Evolutionary conservation across 2,113 vertebrate genomes (phyloP).

Genomic region (Bungarus multicinctus): DNA sequence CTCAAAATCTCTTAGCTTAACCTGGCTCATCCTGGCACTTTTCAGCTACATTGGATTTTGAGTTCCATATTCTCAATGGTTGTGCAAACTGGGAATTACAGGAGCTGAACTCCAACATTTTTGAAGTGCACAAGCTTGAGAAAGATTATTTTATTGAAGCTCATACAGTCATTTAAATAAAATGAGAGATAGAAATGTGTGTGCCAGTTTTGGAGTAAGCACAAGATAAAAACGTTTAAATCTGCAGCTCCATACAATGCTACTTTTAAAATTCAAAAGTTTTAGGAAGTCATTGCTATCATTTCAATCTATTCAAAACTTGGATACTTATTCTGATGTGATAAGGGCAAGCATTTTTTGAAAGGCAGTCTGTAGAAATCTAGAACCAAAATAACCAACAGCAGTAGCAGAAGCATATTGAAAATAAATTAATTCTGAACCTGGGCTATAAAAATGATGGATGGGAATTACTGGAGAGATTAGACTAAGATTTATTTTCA

Average conservation of each 20-base stretch:
- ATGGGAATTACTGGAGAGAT: neutral
- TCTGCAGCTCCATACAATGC: neutral
- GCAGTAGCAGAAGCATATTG: neutral
- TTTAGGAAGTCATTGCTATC: neutral
- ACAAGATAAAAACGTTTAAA: neutral
- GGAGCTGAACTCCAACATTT: neutral
- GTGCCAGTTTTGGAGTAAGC: neutral
- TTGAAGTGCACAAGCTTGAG: neutral
- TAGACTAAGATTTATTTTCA: slow-evolving; percentile 15
- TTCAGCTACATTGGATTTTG: neutral
- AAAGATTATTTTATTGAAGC: neutral
- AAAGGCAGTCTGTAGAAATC: neutral
- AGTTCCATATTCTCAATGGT: neutral
- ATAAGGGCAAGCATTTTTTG: neutral
- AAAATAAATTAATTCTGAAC: slow-evolving; percentile 17
- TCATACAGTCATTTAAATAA: neutral
- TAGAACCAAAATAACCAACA: neutral
- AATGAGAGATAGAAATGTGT: neutral
- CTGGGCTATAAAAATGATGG: slow-evolving; percentile 3
- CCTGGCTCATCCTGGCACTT: neutral
- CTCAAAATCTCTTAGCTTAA: neutral
- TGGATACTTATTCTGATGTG: neutral
- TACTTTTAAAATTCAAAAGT: neutral
- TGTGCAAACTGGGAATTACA: neutral
- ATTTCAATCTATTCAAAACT: neutral